Conservation (phyloP, 92 coral and sea anemone species). For the Scolanthus callimorphus region DNA sequence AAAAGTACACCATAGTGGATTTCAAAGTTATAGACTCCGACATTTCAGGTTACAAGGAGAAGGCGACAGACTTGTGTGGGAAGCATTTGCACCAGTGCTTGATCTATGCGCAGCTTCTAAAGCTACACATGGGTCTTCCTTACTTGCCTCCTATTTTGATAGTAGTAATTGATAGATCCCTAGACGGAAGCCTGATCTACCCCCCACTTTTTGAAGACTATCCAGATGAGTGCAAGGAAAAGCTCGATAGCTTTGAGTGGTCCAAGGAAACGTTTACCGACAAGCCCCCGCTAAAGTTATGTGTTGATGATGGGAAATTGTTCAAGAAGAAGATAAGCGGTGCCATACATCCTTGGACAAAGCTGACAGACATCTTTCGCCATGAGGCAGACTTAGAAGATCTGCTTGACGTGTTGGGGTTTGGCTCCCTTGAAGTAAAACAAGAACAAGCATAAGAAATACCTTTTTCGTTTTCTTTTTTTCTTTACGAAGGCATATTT, state of each 20-base stretch:
- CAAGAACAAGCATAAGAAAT: too few relatives aligned
- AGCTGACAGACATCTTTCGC: background rate
- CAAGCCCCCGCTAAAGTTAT: too few relatives aligned
- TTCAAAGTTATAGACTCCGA: slow-evolving; percentile 35
- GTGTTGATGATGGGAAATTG: background rate
- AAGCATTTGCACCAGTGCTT: slow-evolving; percentile 53
- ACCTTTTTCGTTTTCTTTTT: too few relatives aligned
- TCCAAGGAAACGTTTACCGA: too few relatives aligned
- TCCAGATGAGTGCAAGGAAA: slow-evolving; percentile 31
- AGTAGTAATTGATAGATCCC: slow-evolving; percentile 19
- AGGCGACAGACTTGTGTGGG: slow-evolving; percentile 8
- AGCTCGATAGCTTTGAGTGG: slow-evolving; percentile 20
- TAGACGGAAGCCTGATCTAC: slow-evolving; percentile 14
- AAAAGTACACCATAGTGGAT: slow-evolving; percentile 37
- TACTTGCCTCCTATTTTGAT: slow-evolving; percentile 42
- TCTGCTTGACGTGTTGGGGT: background rate
- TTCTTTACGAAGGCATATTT: too few relatives aligned
- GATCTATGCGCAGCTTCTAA: slow-evolving; percentile 41
- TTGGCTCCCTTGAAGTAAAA: too few relatives aligned
- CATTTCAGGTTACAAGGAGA: slow-evolving; percentile 16
- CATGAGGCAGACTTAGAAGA: background rate
- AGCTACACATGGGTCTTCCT: slow-evolving; percentile 33
- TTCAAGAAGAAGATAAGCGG: background rate
- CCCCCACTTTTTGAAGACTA: slow-evolving; percentile 30
- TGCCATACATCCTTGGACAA: background rate